phyloP scores from a whole-genome alignment of 2,113 vertebrate genomes.

The Oncorhynchus kisutch region DNA sequence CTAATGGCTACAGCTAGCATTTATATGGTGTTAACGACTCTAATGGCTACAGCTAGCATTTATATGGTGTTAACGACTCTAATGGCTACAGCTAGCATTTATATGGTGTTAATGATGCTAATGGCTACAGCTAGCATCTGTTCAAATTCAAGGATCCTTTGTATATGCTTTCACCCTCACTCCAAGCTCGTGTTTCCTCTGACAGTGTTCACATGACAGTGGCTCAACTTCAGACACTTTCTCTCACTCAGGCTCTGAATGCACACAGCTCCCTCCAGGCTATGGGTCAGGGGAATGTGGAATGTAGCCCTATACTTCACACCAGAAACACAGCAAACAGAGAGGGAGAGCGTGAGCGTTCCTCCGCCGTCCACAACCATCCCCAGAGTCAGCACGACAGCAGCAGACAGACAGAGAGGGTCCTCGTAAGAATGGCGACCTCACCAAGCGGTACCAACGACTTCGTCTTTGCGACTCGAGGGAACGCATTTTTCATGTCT shows the following conservation, averaged over 20 bases:
- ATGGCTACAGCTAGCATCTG: conserved; percentile 1
- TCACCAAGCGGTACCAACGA: conserved; percentile 54
- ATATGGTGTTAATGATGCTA: too few relatives aligned
- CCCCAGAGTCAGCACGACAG: conserved; percentile 57
- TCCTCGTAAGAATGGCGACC: conserved; percentile 48
- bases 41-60: too few relatives aligned
- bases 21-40: too few relatives aligned
- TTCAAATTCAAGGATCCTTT: background rate
- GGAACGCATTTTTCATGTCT: conserved; percentile 60
- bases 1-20: too few relatives aligned
- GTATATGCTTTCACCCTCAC: conserved; percentile 6
- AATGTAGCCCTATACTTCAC: conserved; percentile 60
- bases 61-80: background rate
- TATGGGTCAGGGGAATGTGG: conserved; percentile 50
- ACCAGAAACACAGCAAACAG: conserved; percentile 14
- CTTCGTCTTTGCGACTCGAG: conserved; percentile 14
- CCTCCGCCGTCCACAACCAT: background rate
- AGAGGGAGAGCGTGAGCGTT: background rate
- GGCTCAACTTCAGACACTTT: conserved; percentile 30
- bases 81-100: background rate
- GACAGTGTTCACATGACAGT: conserved; percentile 30
- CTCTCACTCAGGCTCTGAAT: conserved; percentile 25
- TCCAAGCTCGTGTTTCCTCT: conserved; percentile 32
- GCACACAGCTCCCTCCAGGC: conserved; percentile 40
- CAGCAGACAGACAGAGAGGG: conserved; percentile 22